phyloP scores from a whole-genome alignment of 2,888 invertebrate genomes.

The Caenorhabditis sp. region DNA sequence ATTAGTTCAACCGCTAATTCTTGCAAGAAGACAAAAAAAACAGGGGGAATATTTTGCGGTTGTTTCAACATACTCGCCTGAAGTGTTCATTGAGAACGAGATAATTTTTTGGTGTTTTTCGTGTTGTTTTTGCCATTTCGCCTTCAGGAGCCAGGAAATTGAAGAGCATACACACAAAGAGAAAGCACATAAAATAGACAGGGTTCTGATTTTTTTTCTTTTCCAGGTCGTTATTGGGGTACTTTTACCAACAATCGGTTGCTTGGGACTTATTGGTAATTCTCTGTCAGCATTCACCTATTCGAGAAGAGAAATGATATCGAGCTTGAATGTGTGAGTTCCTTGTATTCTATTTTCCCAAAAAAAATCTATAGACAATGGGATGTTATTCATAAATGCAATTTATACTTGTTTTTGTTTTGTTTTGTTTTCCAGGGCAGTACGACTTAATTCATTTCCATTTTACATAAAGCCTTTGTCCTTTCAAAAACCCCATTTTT shows the following conservation, averaged over 20 bases:
- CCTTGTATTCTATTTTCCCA: neutral
- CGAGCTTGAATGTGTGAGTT: conserved; percentile 64
- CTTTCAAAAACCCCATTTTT: neutral
- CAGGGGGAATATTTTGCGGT: no score
- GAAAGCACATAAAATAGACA: no score
- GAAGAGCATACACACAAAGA: no score
- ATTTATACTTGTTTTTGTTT: neutral
- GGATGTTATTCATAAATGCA: neutral
- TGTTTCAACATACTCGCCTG: no score
- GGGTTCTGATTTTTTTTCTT: no score
- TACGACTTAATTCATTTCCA: neutral
- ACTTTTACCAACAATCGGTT: conserved; percentile 65
- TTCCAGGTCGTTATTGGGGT: conserved; percentile 66
- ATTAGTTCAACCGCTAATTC: neutral
- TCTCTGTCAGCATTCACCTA: conserved; percentile 65
- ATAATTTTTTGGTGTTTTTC: neutral
- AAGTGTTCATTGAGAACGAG: neutral
- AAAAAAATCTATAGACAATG: neutral
- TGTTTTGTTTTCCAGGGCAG: neutral
- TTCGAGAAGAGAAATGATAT: conserved; percentile 63
- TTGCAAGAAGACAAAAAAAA: neutral
- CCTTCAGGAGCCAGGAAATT: no score
- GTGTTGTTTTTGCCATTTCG: no score
- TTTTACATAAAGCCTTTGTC: neutral
- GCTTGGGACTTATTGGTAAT: conserved; percentile 66